A percentile compares a stretch with the other conserved stretches of the same genome.
These are phyloP conservation scores for Baryphthengus martii DNA, from an alignment of 2,113 vertebrate genomes.

Conservation along the genomic window DNA sequence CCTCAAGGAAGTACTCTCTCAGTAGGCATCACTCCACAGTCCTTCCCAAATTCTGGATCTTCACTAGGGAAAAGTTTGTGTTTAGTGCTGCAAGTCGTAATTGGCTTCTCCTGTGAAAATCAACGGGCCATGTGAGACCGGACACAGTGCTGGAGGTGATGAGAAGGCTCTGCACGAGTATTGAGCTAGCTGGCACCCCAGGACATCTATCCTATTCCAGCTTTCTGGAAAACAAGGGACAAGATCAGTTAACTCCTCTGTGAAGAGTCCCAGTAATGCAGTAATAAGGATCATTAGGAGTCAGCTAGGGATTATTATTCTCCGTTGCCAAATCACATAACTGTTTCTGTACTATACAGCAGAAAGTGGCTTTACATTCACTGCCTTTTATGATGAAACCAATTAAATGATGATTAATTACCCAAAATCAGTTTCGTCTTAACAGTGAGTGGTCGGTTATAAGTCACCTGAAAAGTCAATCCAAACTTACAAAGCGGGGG, in stretches of 20 bases:
- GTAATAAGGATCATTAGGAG: not conserved
- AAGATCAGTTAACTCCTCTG: not conserved
- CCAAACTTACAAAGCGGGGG: not conserved
- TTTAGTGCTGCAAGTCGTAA: not conserved
- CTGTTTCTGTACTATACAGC: not conserved
- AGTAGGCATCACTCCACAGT: not conserved
- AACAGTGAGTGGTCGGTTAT: not conserved
- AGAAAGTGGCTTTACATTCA: not conserved
- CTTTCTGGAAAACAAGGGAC: not conserved
- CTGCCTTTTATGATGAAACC: not conserved
- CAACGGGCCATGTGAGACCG: not conserved
- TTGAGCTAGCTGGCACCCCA: not conserved
- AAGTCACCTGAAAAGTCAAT: not conserved
- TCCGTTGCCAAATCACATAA: not conserved
- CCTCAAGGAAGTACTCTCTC: not conserved
- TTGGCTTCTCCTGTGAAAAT: not conserved
- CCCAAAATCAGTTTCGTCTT: not conserved
- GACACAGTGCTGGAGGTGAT: accelerated
- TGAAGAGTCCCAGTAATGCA: not conserved
- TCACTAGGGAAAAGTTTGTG: not conserved
- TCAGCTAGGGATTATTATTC: not conserved
- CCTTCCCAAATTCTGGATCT: not conserved
- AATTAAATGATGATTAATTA: not conserved
- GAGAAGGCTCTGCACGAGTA: not conserved
- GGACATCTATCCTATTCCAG: not conserved